Evolutionary conservation across 2,888 invertebrate genomes (phyloP), one percentile per base, ranked within the genome.

Genomic region (Rhogogaster chlorosoma): DNA sequence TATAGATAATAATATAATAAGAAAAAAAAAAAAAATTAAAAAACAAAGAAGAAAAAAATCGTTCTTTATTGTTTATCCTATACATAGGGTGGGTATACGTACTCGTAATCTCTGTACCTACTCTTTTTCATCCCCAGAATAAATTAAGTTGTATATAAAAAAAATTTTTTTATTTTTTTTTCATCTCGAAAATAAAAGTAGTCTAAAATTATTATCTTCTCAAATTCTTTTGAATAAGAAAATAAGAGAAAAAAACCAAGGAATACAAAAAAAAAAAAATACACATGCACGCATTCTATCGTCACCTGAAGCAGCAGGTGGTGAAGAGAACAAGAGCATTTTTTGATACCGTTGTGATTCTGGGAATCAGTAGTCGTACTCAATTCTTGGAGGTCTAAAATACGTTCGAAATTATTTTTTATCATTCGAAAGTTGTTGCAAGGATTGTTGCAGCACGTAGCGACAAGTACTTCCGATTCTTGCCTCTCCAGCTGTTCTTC

Each of bases 301-400:
- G 82, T 78, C 88, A 91, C 91, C 91, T 91, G 91, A 38, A 91
- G 88, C 53, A 92, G 89, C 6, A 90, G 86, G 38, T 90, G 87
- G 77, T 92, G 91, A 7, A 92, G 88, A 73, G 90, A 86, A 85
- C 91, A 92, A 45, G 90, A 82, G 87, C 91, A 91, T 22, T 88
- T 87, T 83, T 89, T 90, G 83, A 89, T 86, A 80, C 89, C 89
- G 85, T 89, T 91, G 85, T 42, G n/a, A 73, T 73, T 42, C 12
- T 3, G n/a, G 22, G 42, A 4, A 73, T n/a, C 26, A 6, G 42
- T 61, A 26, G 22, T 57, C 10, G 18, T 5, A 73, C 42, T 73
- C 12, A n/a, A 36, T 22, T 42, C 22, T 3, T n/a, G 18, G 3
- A n/a, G 38, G 6, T 42, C 22, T 42, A 73, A 42, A 42, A 73